These are phyloP conservation scores for Hetaerina titia DNA, from an alignment of 2,888 invertebrate species.

Conservation along the genomic window DNA sequence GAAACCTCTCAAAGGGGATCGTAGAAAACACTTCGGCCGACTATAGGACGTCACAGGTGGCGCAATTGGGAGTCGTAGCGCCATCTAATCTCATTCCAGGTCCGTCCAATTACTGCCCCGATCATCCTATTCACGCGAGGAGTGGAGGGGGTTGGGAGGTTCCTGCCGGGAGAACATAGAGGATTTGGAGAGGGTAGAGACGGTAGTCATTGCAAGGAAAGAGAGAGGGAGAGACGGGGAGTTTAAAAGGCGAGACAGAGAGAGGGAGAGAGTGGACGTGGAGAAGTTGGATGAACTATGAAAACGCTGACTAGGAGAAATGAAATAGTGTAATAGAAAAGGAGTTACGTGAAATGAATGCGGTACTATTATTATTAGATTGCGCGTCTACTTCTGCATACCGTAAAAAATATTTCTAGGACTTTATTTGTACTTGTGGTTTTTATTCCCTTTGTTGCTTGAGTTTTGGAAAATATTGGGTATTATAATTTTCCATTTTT, in stretches of 20 bases:
- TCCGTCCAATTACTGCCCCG: constrained; percentile 56
- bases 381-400: too few species aligned
- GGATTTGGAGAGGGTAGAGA: too few species aligned
- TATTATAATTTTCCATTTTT: too few species aligned
- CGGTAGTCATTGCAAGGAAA: not conserved
- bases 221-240: not conserved
- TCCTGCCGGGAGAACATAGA: not conserved
- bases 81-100: constrained; percentile 57
- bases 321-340: not conserved
- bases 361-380: not conserved
- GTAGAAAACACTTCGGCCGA: not conserved
- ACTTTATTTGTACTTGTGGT: too few species aligned
- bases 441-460: too few species aligned
- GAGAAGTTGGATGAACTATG: not conserved
- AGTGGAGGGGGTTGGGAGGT: not conserved
- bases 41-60: constrained; percentile 45
- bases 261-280: not conserved
- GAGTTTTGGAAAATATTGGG: too few species aligned
- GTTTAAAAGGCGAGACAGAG: not conserved
- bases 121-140: constrained; percentile 22
- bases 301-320: not conserved
- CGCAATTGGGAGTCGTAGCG: constrained; percentile 41
- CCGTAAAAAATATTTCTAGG: too few species aligned
- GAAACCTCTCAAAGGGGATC: not conserved
- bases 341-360: not conserved